phyloP scores from a whole-genome alignment of 2,797 vertebrate genomes.

The Protonibea diacanthus region DNA sequence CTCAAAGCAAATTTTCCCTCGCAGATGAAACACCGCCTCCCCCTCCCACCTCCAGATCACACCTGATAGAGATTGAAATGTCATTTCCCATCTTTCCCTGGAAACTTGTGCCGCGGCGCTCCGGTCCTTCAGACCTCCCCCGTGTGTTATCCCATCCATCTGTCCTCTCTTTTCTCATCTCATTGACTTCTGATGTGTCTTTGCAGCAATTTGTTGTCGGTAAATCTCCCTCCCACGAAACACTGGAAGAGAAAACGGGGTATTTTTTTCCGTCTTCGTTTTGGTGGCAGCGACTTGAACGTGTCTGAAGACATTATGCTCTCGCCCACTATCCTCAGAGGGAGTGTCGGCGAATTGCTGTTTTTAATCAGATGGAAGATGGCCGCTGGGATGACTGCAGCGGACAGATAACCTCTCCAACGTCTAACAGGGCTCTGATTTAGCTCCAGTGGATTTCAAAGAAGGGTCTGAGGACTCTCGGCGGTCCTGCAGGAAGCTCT shows the following conservation, averaged over 20 bases:
- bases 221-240: conserved; percentile 42
- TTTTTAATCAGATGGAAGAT: conserved; percentile 54
- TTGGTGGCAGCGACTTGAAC: conserved; percentile 11
- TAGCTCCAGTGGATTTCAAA: conserved; percentile 34
- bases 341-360: conserved; percentile 37
- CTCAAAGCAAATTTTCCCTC: conserved; percentile 49
- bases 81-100: conserved; percentile 51
- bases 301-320: conserved; percentile 54
- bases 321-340: conserved; percentile 48
- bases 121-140: conserved; percentile 45
- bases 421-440: conserved; percentile 45
- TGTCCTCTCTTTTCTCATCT: conserved; percentile 63
- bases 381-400: conserved; percentile 36
- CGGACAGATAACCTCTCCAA: conserved; percentile 39
- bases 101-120: conserved; percentile 5
- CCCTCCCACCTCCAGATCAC: conserved; percentile 45
- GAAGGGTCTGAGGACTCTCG: conserved; percentile 2
- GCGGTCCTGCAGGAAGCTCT: not conserved
- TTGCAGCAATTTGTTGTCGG: conserved; percentile 54
- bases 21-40: conserved; percentile 34
- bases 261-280: conserved; percentile 31
- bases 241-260: not conserved
- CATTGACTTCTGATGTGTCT: conserved; percentile 62
- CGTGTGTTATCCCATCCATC: conserved; percentile 53
- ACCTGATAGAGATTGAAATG: conserved; percentile 72